Evolutionary conservation across 1,140 invertebrate genomes (phyloP), one percentile per base, ranked within the genome.

Genomic region (Neomicropteryx cornuta): DNA sequence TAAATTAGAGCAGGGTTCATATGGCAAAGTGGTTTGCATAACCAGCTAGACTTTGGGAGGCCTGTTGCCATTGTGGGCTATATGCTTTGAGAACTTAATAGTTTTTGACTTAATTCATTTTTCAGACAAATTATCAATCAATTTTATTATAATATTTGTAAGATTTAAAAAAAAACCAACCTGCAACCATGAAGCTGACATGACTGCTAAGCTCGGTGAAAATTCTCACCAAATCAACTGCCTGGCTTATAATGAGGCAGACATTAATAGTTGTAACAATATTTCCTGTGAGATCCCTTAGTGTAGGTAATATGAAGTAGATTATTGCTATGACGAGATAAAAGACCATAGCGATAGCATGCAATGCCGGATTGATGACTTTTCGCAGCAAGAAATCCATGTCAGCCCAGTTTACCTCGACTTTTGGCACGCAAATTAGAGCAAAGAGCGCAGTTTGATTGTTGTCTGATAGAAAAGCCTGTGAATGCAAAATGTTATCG

Each of bases 261-360:
- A 87, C 52, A 29, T 73, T 74, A 46, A 87, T 79, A 22, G 82
- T 87, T 1, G 82, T 86, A 21, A 87, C 75, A 46, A 88, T 87
- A 55, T 87, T 88, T 11, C 86, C 86, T 18, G 83, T 76, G 17
- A 88, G 61, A 66, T 89, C 84, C 48, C 83, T 62, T 31, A 89
- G 63, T 24, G 85, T 85, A n/a, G 83, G 83, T 42, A 89, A 60
- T 13, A 87, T 76, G 56, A 87, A 87, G 51, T 87, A 87, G 36
- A 87, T 73, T n/a, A 87, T 73, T 4, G 83, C 79, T 8, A 85
- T 76, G 1, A 79, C 51, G n/a, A 87, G 52, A 42, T 82, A 76
- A 36, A 81, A 76, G 4, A 76, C 62, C 39, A 87, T 77, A 2
- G 79, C 69, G 21, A 86, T 70, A 0, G 71, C 74, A 54, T 84